Evolutionary conservation across 2,797 vertebrate species (phyloP).

Genomic region (Spinus olivaceus): DNA sequence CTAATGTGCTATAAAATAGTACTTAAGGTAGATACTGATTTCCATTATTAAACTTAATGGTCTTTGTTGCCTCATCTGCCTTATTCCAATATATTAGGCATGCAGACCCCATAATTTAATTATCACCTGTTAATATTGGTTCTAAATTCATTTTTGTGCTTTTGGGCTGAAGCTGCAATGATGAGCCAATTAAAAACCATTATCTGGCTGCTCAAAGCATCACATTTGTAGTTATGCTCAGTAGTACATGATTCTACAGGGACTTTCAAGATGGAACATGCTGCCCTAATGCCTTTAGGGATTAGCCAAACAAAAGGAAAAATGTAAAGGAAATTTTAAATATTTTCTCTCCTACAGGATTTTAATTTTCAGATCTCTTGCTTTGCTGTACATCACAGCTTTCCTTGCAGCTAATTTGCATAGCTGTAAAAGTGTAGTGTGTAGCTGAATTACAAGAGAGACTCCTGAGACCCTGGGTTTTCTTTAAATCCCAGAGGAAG

Average conservation of each 20-base stretch:
- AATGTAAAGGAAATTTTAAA: slow-evolving; percentile 58
- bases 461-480: slow-evolving; percentile 29
- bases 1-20: slow-evolving; percentile 66
- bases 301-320: slow-evolving; percentile 56
- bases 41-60: slow-evolving; percentile 67
- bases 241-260: slow-evolving; percentile 31
- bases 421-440: neutral
- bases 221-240: slow-evolving; percentile 46
- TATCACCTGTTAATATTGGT: slow-evolving; percentile 75
- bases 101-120: slow-evolving; percentile 71
- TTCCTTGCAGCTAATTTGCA: slow-evolving; percentile 37
- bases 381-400: slow-evolving; percentile 21
- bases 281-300: slow-evolving; percentile 49
- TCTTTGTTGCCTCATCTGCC: slow-evolving; percentile 59
- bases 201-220: slow-evolving; percentile 67
- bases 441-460: slow-evolving; percentile 43
- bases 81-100: slow-evolving; percentile 62
- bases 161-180: slow-evolving; percentile 67
- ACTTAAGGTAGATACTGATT: slow-evolving; percentile 56
- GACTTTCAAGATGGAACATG: slow-evolving; percentile 43
- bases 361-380: slow-evolving; percentile 44
- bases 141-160: slow-evolving; percentile 71
- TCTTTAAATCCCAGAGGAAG: slow-evolving; percentile 46
- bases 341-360: slow-evolving; percentile 45
- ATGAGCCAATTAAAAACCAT: slow-evolving; percentile 72